Evolutionary conservation across 1,140 invertebrate genomes (phyloP).

Genomic region (Sitodiplosis mosellana): DNA sequence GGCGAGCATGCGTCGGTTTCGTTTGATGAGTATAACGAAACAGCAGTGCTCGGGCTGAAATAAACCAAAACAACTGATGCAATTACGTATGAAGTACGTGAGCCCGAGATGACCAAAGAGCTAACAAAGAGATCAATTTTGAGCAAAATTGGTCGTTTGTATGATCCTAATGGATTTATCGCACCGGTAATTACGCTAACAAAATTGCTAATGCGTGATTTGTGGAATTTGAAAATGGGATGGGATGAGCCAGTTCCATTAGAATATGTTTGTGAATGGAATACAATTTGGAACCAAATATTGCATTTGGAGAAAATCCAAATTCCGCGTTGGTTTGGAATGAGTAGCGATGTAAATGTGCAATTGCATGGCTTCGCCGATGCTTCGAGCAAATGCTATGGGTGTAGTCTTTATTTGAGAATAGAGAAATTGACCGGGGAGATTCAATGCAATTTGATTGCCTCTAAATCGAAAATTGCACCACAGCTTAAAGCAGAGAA

Average conservation of each 20-base stretch:
- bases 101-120: slow-evolving; percentile 11
- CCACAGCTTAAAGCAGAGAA: too few species aligned
- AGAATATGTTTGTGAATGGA: slow-evolving; percentile 7
- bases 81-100: slow-evolving; percentile 9
- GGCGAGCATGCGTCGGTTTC: slow-evolving; percentile 1
- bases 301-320: slow-evolving; percentile 4
- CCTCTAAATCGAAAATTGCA: slow-evolving; percentile 10
- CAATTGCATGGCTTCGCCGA: slow-evolving; percentile 22
- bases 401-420: slow-evolving; percentile 18
- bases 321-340: slow-evolving; percentile 7
- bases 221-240: slow-evolving; percentile 16
- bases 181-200: slow-evolving; percentile 18
- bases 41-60: slow-evolving; percentile 9
- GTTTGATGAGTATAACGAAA: neutral
- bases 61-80: slow-evolving; percentile 7
- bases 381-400: slow-evolving; percentile 18
- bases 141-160: slow-evolving; percentile 11
- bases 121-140: slow-evolving; percentile 4
- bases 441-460: slow-evolving; percentile 3
- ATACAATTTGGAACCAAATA: slow-evolving; percentile 7
- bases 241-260: slow-evolving; percentile 17
- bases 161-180: slow-evolving; percentile 20
- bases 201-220: slow-evolving; percentile 24
- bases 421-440: too few species aligned
- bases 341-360: neutral